A percentile compares a stretch with the other conserved stretches of the same genome.
Conservation (phyloP, 2,113 vertebrate species). For the Dendropsophus ebraccatus region DNA sequence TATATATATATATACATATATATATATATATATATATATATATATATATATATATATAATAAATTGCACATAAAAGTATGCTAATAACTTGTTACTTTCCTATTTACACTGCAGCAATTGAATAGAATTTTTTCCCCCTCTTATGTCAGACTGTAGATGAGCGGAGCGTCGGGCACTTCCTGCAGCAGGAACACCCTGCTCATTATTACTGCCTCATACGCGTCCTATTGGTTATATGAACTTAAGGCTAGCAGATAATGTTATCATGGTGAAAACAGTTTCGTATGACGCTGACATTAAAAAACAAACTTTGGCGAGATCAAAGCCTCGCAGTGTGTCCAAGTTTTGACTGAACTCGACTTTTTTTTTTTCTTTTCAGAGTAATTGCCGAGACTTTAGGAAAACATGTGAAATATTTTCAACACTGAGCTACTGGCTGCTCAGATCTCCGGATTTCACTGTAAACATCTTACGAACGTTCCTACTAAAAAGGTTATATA, state of each 20-base stretch:
- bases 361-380: neutral
- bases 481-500: slow-evolving; percentile 48
- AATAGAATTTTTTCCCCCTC: neutral
- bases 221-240: slow-evolving; percentile 63
- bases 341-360: slow-evolving; percentile 47
- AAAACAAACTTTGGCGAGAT: slow-evolving; percentile 39
- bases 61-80: neutral
- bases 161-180: slow-evolving; percentile 62
- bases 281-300: slow-evolving; percentile 36
- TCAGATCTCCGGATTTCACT: slow-evolving; percentile 42
- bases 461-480: slow-evolving; percentile 42
- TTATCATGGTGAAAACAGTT: slow-evolving; percentile 64
- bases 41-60: no score
- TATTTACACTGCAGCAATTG: neutral
- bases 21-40: no score
- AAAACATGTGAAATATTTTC: slow-evolving; percentile 51
- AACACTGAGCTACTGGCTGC: slow-evolving; percentile 49
- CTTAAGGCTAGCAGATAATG: slow-evolving; percentile 56
- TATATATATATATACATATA: no score
- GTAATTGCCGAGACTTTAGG: slow-evolving; percentile 46
- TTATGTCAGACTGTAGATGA: slow-evolving; percentile 2
- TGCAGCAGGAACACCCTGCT: slow-evolving; percentile 63
- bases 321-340: slow-evolving; percentile 42
- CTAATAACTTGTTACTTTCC: neutral
- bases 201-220: slow-evolving; percentile 54